phyloP scores from a whole-genome alignment of 2,113 vertebrate species.

The Lucifuga dentata region DNA sequence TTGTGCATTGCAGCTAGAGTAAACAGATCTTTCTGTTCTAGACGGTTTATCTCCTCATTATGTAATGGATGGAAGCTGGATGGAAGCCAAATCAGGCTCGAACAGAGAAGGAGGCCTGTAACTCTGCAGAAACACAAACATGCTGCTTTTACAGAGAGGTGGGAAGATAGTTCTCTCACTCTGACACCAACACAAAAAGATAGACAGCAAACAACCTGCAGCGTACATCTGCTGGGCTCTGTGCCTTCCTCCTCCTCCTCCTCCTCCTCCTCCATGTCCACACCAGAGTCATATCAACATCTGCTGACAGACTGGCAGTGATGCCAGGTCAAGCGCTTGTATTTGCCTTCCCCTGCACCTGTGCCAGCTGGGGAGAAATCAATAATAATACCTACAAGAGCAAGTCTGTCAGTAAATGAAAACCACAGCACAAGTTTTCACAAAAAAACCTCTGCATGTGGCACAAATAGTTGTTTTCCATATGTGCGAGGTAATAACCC shows the following conservation, averaged over 20 bases:
- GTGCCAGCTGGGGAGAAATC: conserved; percentile 10
- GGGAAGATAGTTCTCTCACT: not conserved
- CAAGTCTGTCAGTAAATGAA: not conserved
- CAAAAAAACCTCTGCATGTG: no score
- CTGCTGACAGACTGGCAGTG: conserved; percentile 17
- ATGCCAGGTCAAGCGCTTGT: conserved; percentile 23
- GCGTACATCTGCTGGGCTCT: not conserved
- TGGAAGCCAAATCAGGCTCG: not conserved
- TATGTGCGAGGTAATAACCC: no score
- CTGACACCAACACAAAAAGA: not conserved
- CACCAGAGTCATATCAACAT: conserved; percentile 25
- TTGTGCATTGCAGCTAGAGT: no score
- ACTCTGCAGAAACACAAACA: not conserved
- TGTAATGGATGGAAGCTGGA: not conserved
- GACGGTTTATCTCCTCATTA: not conserved
- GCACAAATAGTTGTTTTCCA: no score
- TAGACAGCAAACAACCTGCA: conserved; percentile 13
- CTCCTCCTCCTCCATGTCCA: not conserved
- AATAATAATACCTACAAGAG: no score
- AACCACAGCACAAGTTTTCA: no score
- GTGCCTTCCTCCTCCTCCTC: not conserved
- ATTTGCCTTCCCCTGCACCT: conserved; percentile 16
- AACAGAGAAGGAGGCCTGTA: not conserved
- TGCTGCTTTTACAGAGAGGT: not conserved
- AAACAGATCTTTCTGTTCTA: no score